Evolutionary conservation across 2,797 vertebrate genomes (phyloP).

Genomic region (Epinephelus awoara): DNA sequence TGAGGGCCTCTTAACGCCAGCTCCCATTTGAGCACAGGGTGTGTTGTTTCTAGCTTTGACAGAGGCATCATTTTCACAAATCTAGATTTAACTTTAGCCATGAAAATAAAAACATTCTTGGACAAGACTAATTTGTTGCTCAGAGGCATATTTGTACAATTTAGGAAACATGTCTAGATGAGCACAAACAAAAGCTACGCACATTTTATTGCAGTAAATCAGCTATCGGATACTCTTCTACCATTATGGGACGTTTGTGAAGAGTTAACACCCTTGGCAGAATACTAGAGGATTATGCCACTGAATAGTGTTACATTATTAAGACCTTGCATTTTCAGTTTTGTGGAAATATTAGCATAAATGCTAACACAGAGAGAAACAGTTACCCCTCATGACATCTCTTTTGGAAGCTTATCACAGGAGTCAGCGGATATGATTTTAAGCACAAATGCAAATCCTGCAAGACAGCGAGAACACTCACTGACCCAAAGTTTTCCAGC

Average conservation of each 20-base stretch:
- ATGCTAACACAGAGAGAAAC: slow-evolving; percentile 38
- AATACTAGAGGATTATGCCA: slow-evolving; percentile 10
- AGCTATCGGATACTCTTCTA: not conserved
- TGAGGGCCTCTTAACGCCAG: slow-evolving; percentile 55
- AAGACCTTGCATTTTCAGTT: slow-evolving; percentile 23
- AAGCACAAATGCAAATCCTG: slow-evolving; percentile 52
- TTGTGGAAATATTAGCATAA: slow-evolving; percentile 46
- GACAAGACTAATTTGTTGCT: slow-evolving; percentile 48
- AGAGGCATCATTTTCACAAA: slow-evolving; percentile 40
- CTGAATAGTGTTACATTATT: slow-evolving; percentile 46
- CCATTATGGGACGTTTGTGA: slow-evolving; percentile 19
- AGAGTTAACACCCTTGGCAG: slow-evolving; percentile 10
- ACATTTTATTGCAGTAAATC: slow-evolving; percentile 19
- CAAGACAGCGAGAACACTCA: slow-evolving; percentile 37
- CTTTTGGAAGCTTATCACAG: slow-evolving; percentile 37
- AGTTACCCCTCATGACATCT: slow-evolving; percentile 23
- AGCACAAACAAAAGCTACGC: slow-evolving; percentile 35
- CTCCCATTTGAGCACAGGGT: slow-evolving; percentile 47
- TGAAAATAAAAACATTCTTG: slow-evolving; percentile 13
- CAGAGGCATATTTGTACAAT: slow-evolving; percentile 43
- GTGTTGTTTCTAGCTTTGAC: slow-evolving; percentile 53
- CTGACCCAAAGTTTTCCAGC: slow-evolving; percentile 45
- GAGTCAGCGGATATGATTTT: slow-evolving; percentile 43
- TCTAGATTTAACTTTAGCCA: slow-evolving; percentile 29
- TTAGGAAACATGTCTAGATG: slow-evolving; percentile 40